Conservation (phyloP, 2,888 invertebrate species). For the Leptothorax acervorum region DNA sequence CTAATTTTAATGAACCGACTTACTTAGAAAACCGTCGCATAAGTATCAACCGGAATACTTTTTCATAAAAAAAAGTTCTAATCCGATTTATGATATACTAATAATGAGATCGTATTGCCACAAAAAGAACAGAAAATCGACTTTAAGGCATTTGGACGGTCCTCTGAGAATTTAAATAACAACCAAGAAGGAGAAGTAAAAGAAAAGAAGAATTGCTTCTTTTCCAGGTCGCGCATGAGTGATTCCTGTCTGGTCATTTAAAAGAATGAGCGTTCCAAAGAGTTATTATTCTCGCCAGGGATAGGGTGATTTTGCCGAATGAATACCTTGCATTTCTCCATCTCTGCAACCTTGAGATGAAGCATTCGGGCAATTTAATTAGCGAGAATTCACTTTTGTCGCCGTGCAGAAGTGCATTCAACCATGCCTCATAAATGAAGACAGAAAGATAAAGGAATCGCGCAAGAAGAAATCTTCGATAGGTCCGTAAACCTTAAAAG, state of each 20-base stretch:
- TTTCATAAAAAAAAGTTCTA: background rate
- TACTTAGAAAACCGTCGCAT: background rate
- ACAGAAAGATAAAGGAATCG: conserved; percentile 54
- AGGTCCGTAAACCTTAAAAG: conserved; percentile 49
- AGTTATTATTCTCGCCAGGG: conserved; percentile 52
- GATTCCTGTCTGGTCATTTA: conserved; percentile 44
- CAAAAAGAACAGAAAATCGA: conserved; percentile 8
- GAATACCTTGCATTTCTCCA: conserved; percentile 48
- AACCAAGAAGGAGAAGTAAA: conserved; percentile 12
- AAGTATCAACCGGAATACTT: background rate
- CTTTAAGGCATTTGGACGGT: conserved; percentile 5
- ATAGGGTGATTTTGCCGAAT: conserved; percentile 40
- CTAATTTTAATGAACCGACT: background rate
- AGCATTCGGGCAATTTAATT: conserved; percentile 68
- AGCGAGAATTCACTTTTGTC: conserved; percentile 65
- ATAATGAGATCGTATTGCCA: conserved; percentile 15
- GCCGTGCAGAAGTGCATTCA: conserved; percentile 56
- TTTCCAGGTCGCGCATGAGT: conserved; percentile 42
- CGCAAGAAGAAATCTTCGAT: conserved; percentile 32
- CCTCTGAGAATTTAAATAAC: conserved; percentile 37
- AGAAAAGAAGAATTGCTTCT: conserved; percentile 23
- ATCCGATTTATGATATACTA: conserved; percentile 16
- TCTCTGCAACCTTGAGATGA: conserved; percentile 35
- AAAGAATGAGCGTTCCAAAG: conserved; percentile 28
- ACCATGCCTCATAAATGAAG: conserved; percentile 60